Evolutionary conservation across 2,113 vertebrate species (phyloP).

Genomic region (Fulica atra): DNA sequence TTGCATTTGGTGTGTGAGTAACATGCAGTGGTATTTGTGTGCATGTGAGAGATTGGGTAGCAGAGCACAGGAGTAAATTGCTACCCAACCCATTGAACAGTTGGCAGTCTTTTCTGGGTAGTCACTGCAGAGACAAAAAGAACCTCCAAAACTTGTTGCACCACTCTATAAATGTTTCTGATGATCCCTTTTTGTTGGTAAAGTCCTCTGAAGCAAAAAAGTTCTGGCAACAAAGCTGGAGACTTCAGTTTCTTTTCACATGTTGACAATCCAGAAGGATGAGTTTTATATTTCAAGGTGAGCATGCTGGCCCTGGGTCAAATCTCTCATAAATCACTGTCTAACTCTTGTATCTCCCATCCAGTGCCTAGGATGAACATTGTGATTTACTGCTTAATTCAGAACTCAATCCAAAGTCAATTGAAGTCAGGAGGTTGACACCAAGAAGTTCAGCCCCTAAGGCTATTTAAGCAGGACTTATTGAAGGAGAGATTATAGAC

Average conservation of each 20-base stretch:
- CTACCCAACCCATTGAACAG: background rate
- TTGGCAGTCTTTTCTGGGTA: background rate
- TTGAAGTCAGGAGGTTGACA: constrained; percentile 35
- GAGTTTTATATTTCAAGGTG: constrained; percentile 37
- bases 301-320: background rate
- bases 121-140: background rate
- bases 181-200: background rate
- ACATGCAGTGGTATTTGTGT: background rate
- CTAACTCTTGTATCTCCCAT: background rate
- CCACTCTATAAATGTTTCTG: background rate
- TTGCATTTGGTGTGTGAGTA: background rate
- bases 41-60: background rate
- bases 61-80: background rate
- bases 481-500: background rate
- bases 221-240: background rate
- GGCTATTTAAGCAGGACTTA: constrained; percentile 5
- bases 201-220: background rate
- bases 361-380: constrained; percentile 4
- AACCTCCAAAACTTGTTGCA: background rate
- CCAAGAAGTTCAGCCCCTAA: constrained; percentile 4
- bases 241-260: background rate
- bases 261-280: background rate
- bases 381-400: constrained; percentile 59
- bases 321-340: constrained; percentile 59
- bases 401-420: background rate